Evolutionary conservation across 2,113 vertebrate genomes (phyloP).

Genomic region (Cercocebus atys): DNA sequence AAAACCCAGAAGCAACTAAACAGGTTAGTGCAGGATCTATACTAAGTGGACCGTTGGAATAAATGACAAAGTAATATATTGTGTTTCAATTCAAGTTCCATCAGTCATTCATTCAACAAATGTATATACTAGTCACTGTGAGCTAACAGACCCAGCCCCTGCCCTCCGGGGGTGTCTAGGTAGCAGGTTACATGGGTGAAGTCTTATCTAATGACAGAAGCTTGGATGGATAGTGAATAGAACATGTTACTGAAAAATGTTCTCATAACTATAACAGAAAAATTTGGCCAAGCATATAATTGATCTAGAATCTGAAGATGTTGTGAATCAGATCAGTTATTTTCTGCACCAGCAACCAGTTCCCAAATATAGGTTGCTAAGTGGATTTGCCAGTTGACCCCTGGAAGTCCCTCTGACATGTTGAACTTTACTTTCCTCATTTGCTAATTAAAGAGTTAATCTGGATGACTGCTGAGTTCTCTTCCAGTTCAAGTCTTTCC

Average conservation of each 20-base stretch:
- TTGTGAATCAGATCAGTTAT: background rate
- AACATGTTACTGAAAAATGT: background rate
- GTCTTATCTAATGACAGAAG: background rate
- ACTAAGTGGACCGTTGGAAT: background rate
- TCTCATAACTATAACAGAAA: background rate
- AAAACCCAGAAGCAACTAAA: background rate
- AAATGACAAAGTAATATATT: background rate
- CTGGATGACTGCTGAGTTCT: too few relatives aligned
- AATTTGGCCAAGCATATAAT: background rate
- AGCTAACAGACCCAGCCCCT: too few relatives aligned
- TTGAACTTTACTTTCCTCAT: background rate
- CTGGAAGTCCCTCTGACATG: background rate
- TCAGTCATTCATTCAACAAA: background rate
- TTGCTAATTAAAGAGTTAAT: background rate
- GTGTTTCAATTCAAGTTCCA: background rate
- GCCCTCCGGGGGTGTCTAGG: background rate
- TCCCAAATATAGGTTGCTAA: fast-evolving
- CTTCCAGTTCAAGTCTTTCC: background rate
- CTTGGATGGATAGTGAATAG: background rate
- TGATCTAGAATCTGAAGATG: background rate
- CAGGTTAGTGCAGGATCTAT: fast-evolving
- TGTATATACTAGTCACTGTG: fast-evolving
- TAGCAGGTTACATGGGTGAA: background rate
- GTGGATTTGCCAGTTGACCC: background rate
- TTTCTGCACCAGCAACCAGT: background rate